Percentiles rank a stretch among this genome's conserved stretches.
Evolutionary conservation across 1,140 invertebrate species (phyloP).

Genomic region (Leptonema lineaticorne): DNA sequence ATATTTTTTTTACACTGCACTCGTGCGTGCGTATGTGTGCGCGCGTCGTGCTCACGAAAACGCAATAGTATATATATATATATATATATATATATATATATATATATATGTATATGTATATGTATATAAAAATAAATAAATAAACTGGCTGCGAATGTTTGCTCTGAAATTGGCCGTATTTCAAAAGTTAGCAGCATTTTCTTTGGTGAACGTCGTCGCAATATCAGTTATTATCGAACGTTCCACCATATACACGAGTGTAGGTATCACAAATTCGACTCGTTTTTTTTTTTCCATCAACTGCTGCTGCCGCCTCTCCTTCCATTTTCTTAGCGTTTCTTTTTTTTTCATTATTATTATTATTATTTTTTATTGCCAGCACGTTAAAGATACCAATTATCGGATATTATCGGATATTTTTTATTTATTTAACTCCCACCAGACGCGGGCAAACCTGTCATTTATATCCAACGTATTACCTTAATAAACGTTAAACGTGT

Average conservation of each 20-base stretch:
- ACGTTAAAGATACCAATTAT: slow-evolving; percentile 16
- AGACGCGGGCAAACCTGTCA: slow-evolving; percentile 12
- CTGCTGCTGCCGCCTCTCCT: background rate
- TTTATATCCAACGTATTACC: slow-evolving; percentile 3
- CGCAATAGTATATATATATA: too few species aligned
- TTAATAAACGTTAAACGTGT: slow-evolving; percentile 18
- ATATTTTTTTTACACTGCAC: too few species aligned
- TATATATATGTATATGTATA: too few species aligned
- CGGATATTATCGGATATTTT: slow-evolving; percentile 18
- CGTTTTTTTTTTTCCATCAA: background rate
- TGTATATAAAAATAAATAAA: too few species aligned
- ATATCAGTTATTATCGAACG: slow-evolving; percentile 18
- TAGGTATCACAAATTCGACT: slow-evolving; percentile 12
- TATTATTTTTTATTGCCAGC: too few species aligned
- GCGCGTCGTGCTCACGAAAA: too few species aligned
- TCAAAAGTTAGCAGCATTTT: background rate
- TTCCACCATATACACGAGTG: too few species aligned
- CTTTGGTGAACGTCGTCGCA: background rate
- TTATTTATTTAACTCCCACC: slow-evolving; percentile 19
- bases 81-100: too few species aligned
- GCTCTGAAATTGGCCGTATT: background rate
- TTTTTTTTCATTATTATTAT: too few species aligned
- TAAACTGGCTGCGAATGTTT: background rate
- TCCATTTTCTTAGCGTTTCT: background rate
- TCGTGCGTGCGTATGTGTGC: too few species aligned